Conservation (phyloP, 2,888 invertebrate species). For the Tenodera sinensis region DNA sequence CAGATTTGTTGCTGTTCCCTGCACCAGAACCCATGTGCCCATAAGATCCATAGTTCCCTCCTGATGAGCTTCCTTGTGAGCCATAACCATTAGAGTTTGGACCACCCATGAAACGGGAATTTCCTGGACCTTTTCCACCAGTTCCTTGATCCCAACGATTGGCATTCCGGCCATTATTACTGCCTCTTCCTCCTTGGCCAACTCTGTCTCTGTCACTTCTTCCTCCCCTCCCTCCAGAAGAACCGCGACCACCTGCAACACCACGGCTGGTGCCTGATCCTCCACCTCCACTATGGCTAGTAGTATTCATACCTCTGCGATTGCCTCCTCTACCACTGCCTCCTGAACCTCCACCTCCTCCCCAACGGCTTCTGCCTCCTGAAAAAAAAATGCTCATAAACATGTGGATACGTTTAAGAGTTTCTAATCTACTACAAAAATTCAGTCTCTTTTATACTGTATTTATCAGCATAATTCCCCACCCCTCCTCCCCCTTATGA, state of each 20-base stretch:
- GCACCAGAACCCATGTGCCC: background rate
- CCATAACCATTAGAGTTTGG: background rate
- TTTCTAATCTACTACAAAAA: too few species aligned
- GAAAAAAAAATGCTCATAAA: background rate
- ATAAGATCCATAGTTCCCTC: background rate
- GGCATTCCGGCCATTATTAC: background rate
- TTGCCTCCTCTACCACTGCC: background rate
- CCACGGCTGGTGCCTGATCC: background rate
- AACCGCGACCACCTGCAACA: background rate
- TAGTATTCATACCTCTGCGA: background rate
- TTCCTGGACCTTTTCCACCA: background rate
- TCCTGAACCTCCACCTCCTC: background rate
- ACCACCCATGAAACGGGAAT: background rate
- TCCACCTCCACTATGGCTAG: background rate
- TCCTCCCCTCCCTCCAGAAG: background rate
- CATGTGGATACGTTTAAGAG: background rate
- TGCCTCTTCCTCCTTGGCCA: background rate
- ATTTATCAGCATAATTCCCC: too few species aligned
- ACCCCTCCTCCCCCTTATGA: too few species aligned
- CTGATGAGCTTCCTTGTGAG: background rate
- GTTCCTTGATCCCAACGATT: background rate
- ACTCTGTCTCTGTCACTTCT: background rate
- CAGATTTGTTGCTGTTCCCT: background rate
- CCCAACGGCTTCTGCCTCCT: background rate
- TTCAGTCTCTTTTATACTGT: too few species aligned